Conservation (phyloP, 2,888 invertebrate genomes). For the Apocheima hispidaria region DNA sequence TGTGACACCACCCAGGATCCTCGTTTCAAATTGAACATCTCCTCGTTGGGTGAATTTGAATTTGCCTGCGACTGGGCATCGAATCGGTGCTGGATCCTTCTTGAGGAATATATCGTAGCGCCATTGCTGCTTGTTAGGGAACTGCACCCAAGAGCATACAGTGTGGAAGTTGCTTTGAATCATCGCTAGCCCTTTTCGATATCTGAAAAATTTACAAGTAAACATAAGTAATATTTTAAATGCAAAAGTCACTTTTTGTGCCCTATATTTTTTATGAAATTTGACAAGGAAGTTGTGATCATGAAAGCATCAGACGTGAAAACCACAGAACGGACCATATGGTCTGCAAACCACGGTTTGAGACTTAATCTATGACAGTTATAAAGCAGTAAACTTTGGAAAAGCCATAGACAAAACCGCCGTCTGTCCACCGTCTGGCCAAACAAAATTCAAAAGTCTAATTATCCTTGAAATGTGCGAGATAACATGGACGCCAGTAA, state of each 20-base stretch:
- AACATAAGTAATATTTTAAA: background rate
- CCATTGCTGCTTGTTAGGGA: slow-evolving; percentile 94
- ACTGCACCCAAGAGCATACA: slow-evolving; percentile 97
- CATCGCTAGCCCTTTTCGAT: slow-evolving; percentile 94
- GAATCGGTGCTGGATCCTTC: slow-evolving; percentile 95
- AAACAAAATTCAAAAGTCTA: too few relatives aligned
- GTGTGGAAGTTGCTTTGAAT: slow-evolving; percentile 96
- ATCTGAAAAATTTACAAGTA: slow-evolving; percentile 82
- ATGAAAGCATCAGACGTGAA: too few relatives aligned
- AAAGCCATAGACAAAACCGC: too few relatives aligned
- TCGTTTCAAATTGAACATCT: slow-evolving; percentile 95
- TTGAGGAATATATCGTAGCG: slow-evolving; percentile 94
- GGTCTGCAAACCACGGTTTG: too few relatives aligned
- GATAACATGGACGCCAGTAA: too few relatives aligned
- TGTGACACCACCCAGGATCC: slow-evolving; percentile 98
- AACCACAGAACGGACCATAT: too few relatives aligned
- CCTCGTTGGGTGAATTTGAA: slow-evolving; percentile 97
- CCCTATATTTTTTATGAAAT: too few relatives aligned
- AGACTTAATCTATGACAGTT: too few relatives aligned
- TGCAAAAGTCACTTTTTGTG: background rate
- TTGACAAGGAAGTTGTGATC: too few relatives aligned
- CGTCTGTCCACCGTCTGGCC: too few relatives aligned
- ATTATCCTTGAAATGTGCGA: too few relatives aligned
- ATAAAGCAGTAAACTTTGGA: too few relatives aligned
- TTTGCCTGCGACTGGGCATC: slow-evolving; percentile 98